These are phyloP conservation scores for Zhengitettix transpicula DNA, from an alignment of 2,888 invertebrate genomes.

Conservation along the genomic window DNA sequence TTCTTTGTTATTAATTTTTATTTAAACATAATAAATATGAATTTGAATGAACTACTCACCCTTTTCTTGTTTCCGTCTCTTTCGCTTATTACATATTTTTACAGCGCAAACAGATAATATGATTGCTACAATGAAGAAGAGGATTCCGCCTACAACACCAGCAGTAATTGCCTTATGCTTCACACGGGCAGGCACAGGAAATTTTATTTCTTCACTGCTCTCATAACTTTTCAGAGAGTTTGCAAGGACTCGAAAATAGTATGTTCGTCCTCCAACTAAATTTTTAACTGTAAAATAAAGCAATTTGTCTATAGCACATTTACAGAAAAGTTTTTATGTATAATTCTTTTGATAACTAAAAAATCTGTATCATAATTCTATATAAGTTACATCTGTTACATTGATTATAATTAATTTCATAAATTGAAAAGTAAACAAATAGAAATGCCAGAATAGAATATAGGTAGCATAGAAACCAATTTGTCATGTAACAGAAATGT, in stretches of 20 bases:
- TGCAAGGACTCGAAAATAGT: conserved; percentile 81
- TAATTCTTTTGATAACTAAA: too few relatives aligned
- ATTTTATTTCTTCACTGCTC: conserved; percentile 75
- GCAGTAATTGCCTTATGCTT: conserved; percentile 93
- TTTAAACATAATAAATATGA: not conserved
- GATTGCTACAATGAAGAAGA: conserved; percentile 95
- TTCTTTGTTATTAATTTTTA: not conserved
- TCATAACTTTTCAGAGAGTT: conserved; percentile 75
- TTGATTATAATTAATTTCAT: too few relatives aligned
- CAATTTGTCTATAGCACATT: too few relatives aligned
- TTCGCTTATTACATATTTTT: conserved; percentile 94
- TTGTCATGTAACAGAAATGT: too few relatives aligned
- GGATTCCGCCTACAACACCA: conserved; percentile 88
- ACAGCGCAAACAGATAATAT: conserved; percentile 93
- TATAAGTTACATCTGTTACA: too few relatives aligned
- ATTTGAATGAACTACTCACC: conserved; percentile 37
- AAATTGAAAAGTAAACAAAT: too few relatives aligned
- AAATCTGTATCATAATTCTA: too few relatives aligned
- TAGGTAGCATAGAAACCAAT: too few relatives aligned
- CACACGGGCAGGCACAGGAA: conserved; percentile 75
- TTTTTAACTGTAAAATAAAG: conserved; percentile 55
- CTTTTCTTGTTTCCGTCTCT: conserved; percentile 94
- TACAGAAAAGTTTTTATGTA: too few relatives aligned
- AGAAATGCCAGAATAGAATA: too few relatives aligned
- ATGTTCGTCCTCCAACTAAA: conserved; percentile 76